Conservation (phyloP, 2,113 vertebrate species). For the Brachyistius frenatus region DNA sequence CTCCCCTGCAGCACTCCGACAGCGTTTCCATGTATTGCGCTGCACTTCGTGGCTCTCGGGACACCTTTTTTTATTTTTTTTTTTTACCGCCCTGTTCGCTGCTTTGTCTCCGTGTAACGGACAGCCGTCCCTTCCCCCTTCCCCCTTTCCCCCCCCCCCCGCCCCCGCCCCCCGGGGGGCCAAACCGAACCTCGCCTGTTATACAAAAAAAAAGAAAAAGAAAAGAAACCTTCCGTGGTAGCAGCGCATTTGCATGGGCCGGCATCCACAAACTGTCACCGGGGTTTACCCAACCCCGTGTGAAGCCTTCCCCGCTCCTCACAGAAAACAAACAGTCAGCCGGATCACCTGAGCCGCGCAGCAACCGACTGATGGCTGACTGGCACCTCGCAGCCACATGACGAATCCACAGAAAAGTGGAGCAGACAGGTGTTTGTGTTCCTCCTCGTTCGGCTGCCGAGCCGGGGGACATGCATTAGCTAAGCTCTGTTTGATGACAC, state of each 20-base stretch:
- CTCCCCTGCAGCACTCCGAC: background rate
- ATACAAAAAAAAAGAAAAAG: background rate
- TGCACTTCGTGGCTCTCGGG: constrained; percentile 9
- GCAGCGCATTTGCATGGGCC: constrained; percentile 79
- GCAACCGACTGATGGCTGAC: constrained; percentile 54
- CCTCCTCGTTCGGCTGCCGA: constrained; percentile 51
- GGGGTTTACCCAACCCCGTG: constrained; percentile 50
- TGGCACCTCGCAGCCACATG: constrained; percentile 52
- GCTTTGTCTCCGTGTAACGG: constrained; percentile 59
- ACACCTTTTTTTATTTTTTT: too few species aligned
- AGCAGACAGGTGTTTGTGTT: constrained; percentile 73
- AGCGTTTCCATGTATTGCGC: background rate
- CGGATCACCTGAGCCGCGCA: constrained; percentile 46
- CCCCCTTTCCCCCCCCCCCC: constrained; percentile 41
- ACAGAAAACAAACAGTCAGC: constrained; percentile 20
- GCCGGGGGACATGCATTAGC: constrained; percentile 64
- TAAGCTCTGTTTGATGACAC: constrained; percentile 69
- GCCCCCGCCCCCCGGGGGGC: constrained; percentile 66
- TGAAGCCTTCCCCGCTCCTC: constrained; percentile 27
- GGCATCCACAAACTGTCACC: constrained; percentile 69
- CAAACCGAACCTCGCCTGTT: constrained; percentile 77
- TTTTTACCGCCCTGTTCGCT: constrained; percentile 26
- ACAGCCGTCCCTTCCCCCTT: constrained; percentile 24
- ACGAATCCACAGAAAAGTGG: constrained; percentile 57
- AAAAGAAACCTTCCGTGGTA: constrained; percentile 27